Conservation (phyloP, 1,140 invertebrate genomes). For the Sycophaga agraensis region DNA sequence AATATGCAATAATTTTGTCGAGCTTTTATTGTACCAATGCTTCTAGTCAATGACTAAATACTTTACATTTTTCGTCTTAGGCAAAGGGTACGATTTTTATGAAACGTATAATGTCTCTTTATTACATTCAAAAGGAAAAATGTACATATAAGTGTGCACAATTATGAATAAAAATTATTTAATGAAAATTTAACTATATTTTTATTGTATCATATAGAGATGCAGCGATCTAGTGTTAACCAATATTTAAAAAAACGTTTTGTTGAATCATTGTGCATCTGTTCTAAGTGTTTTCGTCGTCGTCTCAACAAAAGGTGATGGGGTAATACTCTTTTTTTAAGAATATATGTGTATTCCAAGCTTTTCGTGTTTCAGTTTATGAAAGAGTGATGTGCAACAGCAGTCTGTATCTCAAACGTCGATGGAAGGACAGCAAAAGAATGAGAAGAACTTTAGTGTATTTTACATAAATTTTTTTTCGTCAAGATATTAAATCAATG, state of each 20-base stretch:
- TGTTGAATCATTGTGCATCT: not conserved
- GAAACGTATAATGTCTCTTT: not conserved
- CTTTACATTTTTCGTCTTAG: not conserved
- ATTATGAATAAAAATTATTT: slow-evolving; percentile 5
- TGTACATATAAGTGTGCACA: slow-evolving; percentile 4
- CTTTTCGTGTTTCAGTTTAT: slow-evolving; percentile 16
- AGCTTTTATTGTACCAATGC: not conserved
- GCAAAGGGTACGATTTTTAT: too few species aligned
- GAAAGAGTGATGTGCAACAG: slow-evolving; percentile 11
- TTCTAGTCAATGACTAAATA: slow-evolving; percentile 3
- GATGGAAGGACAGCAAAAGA: not conserved
- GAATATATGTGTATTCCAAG: not conserved
- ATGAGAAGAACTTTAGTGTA: not conserved
- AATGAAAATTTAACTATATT: not conserved
- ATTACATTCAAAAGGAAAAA: not conserved
- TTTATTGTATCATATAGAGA: too few species aligned
- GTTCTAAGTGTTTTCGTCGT: not conserved
- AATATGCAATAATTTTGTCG: too few species aligned
- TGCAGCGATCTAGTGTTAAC: too few species aligned
- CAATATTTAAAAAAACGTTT: not conserved
- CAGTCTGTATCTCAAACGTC: not conserved
- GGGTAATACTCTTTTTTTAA: not conserved
- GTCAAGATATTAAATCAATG: too few species aligned
- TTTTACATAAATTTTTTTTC: not conserved
- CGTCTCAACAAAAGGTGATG: not conserved